Conservation (phyloP, 1,140 invertebrate genomes). For the Bombyx mandarina region DNA sequence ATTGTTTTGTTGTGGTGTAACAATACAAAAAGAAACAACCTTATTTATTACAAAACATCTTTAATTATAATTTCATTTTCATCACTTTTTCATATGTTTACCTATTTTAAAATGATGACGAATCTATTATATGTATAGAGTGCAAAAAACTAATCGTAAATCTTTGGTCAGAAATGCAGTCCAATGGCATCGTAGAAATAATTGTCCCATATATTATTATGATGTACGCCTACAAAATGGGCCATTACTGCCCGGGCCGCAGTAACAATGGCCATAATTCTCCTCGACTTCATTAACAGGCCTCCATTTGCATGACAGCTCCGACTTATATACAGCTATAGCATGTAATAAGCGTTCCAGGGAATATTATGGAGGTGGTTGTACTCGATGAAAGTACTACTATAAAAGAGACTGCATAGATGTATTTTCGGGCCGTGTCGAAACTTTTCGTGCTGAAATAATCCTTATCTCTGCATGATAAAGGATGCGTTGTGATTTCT, state of each 20-base stretch:
- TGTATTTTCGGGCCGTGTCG: too few species aligned
- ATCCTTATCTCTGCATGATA: constrained; percentile 22
- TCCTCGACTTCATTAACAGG: constrained; percentile 67
- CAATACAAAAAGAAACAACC: too few species aligned
- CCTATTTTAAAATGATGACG: too few species aligned
- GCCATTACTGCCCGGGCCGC: constrained; percentile 59
- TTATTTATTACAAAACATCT: too few species aligned
- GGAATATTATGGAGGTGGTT: constrained; percentile 40
- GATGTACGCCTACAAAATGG: constrained; percentile 62
- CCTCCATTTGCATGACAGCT: constrained; percentile 67
- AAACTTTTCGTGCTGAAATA: constrained; percentile 15
- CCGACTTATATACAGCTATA: constrained; percentile 57
- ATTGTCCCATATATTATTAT: constrained; percentile 61
- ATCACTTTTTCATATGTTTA: too few species aligned
- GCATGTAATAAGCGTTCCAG: constrained; percentile 41
- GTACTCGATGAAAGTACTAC: constrained; percentile 19
- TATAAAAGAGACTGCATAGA: not conserved
- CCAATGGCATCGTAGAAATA: constrained; percentile 45
- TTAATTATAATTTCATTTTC: too few species aligned
- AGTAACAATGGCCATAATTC: constrained; percentile 68
- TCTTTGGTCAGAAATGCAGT: constrained; percentile 23
- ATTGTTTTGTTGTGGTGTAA: too few species aligned
- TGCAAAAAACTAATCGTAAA: too few species aligned
- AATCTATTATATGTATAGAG: too few species aligned
- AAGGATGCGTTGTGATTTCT: constrained; percentile 15